phyloP scores from a whole-genome alignment of 2,888 invertebrate genomes.

The Chrysomela aeneicollis region DNA sequence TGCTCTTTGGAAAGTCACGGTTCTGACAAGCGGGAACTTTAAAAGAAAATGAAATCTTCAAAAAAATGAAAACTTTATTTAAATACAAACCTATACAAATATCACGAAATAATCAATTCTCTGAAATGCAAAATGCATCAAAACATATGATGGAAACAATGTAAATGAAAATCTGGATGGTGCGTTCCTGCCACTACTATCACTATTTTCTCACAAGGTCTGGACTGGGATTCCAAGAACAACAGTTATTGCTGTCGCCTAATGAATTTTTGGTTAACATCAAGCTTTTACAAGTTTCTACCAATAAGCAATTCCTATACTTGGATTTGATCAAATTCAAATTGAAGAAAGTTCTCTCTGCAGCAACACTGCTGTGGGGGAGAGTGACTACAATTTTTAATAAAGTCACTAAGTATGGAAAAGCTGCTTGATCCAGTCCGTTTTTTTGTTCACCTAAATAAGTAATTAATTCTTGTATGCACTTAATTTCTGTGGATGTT shows the following conservation, averaged over 20 bases:
- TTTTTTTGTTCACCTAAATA: constrained; percentile 10
- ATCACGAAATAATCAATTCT: too few species aligned
- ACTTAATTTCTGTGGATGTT: too few species aligned
- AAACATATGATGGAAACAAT: not conserved
- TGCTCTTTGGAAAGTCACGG: too few species aligned
- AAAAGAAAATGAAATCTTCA: too few species aligned
- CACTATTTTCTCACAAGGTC: not conserved
- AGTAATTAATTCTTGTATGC: not conserved
- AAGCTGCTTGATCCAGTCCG: constrained; percentile 4
- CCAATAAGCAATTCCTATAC: constrained; percentile 5
- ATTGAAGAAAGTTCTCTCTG: constrained; percentile 5
- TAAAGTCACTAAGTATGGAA: not conserved
- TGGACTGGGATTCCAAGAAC: constrained; percentile 6
- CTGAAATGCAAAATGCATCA: not conserved
- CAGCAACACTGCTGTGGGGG: constrained; percentile 8
- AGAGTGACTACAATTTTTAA: constrained; percentile 13
- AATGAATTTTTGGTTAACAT: constrained; percentile 10
- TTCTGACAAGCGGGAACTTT: too few species aligned
- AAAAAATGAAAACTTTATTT: too few species aligned
- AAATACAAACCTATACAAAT: too few species aligned
- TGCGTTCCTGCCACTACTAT: too few species aligned
- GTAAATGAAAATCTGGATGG: not conserved
- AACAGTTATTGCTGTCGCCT: constrained; percentile 1
- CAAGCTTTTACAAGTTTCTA: constrained; percentile 8
- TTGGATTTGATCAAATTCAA: constrained; percentile 12